Evolutionary conservation across 2,113 vertebrate species (phyloP), one percentile per base, ranked within the genome.

Genomic region (Embiotoca jacksoni): DNA sequence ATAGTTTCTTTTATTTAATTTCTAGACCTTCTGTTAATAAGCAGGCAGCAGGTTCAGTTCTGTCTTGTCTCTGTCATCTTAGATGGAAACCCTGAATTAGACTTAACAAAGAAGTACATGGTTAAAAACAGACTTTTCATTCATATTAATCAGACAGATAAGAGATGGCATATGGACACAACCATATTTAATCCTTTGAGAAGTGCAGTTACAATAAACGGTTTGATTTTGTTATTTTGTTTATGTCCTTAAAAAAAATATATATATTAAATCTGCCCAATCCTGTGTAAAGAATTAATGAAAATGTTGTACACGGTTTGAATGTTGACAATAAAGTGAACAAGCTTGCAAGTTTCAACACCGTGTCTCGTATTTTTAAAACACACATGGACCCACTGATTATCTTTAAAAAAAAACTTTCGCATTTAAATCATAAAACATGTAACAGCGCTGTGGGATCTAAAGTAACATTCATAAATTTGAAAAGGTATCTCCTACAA

Each of bases 271-370:
- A 65, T 52, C 13, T 30, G 3, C 69, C 59, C 30, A 54, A 1
- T 85, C 56, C 59, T 56, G 31, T 82, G 44, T 36, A 9, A 16
- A 1, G 4, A 71, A 59, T 23, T 50, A 8, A 73, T 75, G 9
- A 41, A 54, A 32, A 35, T 64, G 35, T 56, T 76, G 64, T 78
- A 16, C 3, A 44, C n/a, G 23, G 64, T 84, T 78, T 78, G 72
- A 89, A 70, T 88, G 75, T 75, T 50, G 55, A 65, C 30, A 88
- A 83, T 83, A 85, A 89, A 89, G 35, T 78, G 69, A 87, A 81
- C 69, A 70, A 66, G 23, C 69, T 71, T 67, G 84, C 89, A 87
- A 35, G n/a, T 47, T 46, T 31, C 23, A 58, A 13, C 8, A 16
- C 31, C 41, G 23, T 47, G 49, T 61, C 13, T 54, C 6, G 31